Conservation (phyloP, 2,113 vertebrate genomes). For the Syngnathus scovelli region DNA sequence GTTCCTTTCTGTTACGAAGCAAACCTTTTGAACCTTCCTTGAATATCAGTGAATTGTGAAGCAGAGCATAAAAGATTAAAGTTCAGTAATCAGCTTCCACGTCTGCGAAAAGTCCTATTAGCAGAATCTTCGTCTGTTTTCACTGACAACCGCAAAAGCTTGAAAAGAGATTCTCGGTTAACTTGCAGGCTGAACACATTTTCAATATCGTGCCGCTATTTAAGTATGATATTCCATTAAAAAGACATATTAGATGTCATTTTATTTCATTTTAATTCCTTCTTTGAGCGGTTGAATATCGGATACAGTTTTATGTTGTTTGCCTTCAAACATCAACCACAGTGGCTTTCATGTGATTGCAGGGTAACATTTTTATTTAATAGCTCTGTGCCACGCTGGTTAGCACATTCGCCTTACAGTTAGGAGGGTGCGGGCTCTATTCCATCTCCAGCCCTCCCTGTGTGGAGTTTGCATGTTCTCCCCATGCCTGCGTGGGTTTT, state of each 20-base stretch:
- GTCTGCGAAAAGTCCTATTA: conserved; percentile 22
- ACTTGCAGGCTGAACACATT: conserved; percentile 7
- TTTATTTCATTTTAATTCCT: neutral
- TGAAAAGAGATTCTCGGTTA: neutral
- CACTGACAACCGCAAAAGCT: conserved; percentile 5
- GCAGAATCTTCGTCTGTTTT: conserved; percentile 9
- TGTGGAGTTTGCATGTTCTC: too few relatives aligned
- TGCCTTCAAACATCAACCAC: too few relatives aligned
- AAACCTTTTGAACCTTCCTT: conserved; percentile 23
- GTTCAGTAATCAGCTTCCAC: conserved; percentile 25
- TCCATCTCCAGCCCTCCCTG: too few relatives aligned
- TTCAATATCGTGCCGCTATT: neutral
- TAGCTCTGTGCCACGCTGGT: too few relatives aligned
- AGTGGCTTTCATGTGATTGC: too few relatives aligned
- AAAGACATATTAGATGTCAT: neutral
- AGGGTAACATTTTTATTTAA: too few relatives aligned
- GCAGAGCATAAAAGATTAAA: conserved; percentile 22
- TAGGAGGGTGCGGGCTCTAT: too few relatives aligned
- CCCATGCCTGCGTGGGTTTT: too few relatives aligned
- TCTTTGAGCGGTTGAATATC: too few relatives aligned
- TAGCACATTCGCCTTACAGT: too few relatives aligned
- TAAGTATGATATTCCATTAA: too few relatives aligned
- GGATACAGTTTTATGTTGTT: too few relatives aligned
- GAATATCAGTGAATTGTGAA: conserved; percentile 19
- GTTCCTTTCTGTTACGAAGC: conserved; percentile 9